Base-by-base conservation (phyloP, 2,797 vertebrate species). In the Sebastes alutus region DNA sequence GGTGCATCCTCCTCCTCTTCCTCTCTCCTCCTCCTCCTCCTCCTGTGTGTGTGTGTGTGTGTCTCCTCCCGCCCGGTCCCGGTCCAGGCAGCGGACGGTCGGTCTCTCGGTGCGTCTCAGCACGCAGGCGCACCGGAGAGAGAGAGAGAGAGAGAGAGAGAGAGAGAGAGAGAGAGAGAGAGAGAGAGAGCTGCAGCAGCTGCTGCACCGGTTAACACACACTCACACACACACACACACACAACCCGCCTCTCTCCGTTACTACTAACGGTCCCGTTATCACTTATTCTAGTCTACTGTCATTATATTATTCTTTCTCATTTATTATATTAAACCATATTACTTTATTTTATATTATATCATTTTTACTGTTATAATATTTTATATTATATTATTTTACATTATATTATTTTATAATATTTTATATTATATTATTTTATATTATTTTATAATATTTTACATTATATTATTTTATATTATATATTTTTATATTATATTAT, bases 41-140 rank as follows among this genome's bases (percentile, higher is more conserved):
- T 30, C 6, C 6, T 30, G 29, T 29, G 30, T 32, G 32, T 55
- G 67, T n/a, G 60, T 56, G 61, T n/a, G 56, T 32, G 30, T 33
- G 66, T 58, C 70, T 80, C 56, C 80, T 74, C 13, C 82, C 33
- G 11, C 35, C 35, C 38, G 38, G 38, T 42, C 38, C 38, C 82
- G 83, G 78, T 76, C 78, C 82, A 32, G 74, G 64, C 82, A 4
- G 79, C 78, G 70, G 63, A 52, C 77, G 56, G 3, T 67, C 77
- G 68, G 32, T 80, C 20, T 32, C 29, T 82, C 84, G 55, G 78
- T 82, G 88, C 46, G 74, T 20, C 12, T 32, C 71, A 77, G 70
- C 77, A 80, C 93, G 93, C 93, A 93, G 77, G 93, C 92, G 93
- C 91, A 87, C 66, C 33, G 72, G 27, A 32, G n/a, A 35, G 33